Conservation (phyloP, 2,888 invertebrate species). For the Sipha maydis region DNA sequence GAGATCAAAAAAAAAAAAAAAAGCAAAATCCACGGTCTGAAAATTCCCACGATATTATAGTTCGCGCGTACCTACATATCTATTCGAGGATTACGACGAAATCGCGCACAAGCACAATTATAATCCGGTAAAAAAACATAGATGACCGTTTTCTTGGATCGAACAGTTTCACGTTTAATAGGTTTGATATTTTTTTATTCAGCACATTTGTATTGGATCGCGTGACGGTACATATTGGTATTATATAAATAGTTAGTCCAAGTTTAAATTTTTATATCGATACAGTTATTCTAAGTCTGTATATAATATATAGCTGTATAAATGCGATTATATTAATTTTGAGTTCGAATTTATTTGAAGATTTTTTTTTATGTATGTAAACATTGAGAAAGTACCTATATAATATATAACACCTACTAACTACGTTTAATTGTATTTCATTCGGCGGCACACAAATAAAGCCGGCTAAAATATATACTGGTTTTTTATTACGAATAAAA, state of each 20-base stretch:
- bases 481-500: constrained; percentile 39
- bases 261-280: not conserved
- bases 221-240: not conserved
- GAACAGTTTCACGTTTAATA: not conserved
- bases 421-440: not conserved
- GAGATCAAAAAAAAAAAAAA: not conserved
- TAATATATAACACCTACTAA: not conserved
- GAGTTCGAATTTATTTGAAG: not conserved
- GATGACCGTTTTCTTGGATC: not conserved
- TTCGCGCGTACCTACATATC: not conserved
- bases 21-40: not conserved
- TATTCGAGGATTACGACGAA: not conserved
- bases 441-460: constrained; percentile 7
- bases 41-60: not conserved
- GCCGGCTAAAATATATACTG: constrained; percentile 27
- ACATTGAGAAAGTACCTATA: not conserved
- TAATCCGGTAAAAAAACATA: not conserved
- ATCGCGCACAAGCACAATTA: not conserved
- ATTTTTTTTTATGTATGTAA: not conserved
- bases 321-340: not conserved
- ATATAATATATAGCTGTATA: not conserved
- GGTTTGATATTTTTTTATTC: not conserved
- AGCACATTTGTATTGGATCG: not conserved
- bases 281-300: not conserved
- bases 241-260: not conserved